phyloP scores from a whole-genome alignment of 2,888 invertebrate genomes.

The Drosophila subsilvestris region DNA sequence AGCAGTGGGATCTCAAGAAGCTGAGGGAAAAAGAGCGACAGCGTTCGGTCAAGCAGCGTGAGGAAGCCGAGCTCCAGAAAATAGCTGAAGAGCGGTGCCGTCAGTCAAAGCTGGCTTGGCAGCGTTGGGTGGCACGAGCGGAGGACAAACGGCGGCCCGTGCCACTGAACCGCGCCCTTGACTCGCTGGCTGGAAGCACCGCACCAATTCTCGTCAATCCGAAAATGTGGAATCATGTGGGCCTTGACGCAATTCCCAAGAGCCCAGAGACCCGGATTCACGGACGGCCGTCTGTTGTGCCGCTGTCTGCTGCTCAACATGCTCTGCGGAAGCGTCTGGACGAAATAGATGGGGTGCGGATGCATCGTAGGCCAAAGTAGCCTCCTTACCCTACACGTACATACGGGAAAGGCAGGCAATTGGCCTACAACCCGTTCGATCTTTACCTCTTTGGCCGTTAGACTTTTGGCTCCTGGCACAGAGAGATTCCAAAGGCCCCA shows the following conservation, averaged over 20 bases:
- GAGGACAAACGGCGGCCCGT: neutral
- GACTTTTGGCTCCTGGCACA: too few species aligned
- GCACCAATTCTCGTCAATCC: neutral
- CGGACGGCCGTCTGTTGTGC: conserved; percentile 10
- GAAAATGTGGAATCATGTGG: too few species aligned
- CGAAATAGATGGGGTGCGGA: neutral
- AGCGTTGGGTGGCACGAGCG: conserved; percentile 46
- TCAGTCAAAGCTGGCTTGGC: conserved; percentile 48
- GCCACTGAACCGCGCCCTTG: neutral
- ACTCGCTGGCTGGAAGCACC: neutral
- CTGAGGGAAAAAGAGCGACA: conserved; percentile 17
- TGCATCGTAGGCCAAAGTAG: conserved; percentile 11
- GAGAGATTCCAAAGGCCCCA: too few species aligned
- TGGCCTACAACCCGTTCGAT: too few species aligned
- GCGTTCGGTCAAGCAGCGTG: neutral
- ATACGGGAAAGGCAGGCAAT: too few species aligned
- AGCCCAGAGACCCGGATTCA: neutral
- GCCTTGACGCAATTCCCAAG: neutral
- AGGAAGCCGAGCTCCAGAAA: conserved; percentile 4
- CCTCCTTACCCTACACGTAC: too few species aligned
- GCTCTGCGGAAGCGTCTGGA: conserved; percentile 31
- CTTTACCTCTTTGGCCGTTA: too few species aligned
- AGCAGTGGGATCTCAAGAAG: conserved; percentile 45
- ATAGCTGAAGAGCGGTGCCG: conserved; percentile 31
- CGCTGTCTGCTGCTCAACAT: conserved; percentile 45